Base-by-base conservation (phyloP, 1,140 invertebrate genomes). In the Onthophagus taurus region DNA sequence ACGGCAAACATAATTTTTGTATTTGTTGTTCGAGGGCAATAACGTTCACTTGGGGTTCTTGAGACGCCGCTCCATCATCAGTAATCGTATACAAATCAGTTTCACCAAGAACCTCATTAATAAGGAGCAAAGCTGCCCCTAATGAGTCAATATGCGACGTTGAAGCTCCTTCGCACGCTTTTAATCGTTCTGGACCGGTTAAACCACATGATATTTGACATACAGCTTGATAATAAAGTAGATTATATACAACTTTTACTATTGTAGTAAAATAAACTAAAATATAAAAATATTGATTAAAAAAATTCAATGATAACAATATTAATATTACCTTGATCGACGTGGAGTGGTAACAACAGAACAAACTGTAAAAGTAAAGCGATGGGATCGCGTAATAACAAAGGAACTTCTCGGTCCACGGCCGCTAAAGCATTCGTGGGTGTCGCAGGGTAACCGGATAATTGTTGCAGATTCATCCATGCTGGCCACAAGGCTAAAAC, bases 311-410 rank as follows among this genome's bases (percentile, higher is more conserved):
- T n/a, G n/a, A n/a, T n/a, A n/a, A n/a, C n/a, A n/a, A n/a, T n/a
- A n/a, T n/a, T n/a, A n/a, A n/a, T n/a, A n/a, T n/a, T 64, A 91
- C 89, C 82, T 73, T 83, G 80, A 66, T 94, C 88, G 31, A 95
- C 71, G 58, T 88, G 79, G 16, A 85, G 65, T 11, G 91, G 90
- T 26, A 93, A 74, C 29, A 91, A 69, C 34, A 96, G 68, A 38
- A 93, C 72, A 50, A 95, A 80, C 62, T 96, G 89, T 51, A 93
- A 74, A 1, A 97, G 71, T 41, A 94, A 64, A 35, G 89, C 80
- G 13, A 77, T 74, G 0, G 86, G 85, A 73, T 97, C 92, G 49
- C 78, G 74, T 31, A 95, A 68, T 44, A 96, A 68, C 37, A 93
- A 63, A 43, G 89, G 89, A 47, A 93, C 84, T 64, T 87, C 79